phyloP scores from a whole-genome alignment of 2,113 vertebrate species.

The Prochilodus magdalenae region DNA sequence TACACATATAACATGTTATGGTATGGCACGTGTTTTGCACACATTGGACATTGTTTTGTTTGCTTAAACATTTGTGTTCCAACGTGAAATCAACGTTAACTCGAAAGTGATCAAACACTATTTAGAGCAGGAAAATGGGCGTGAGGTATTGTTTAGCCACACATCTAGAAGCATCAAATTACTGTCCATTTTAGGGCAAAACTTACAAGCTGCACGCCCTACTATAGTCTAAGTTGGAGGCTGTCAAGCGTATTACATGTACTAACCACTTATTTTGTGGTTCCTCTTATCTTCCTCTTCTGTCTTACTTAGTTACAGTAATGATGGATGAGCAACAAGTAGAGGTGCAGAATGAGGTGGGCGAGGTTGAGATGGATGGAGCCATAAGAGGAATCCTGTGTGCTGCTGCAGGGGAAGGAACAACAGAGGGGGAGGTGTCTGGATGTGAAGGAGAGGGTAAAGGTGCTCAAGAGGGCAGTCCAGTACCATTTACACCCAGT shows the following conservation, averaged over 20 bases:
- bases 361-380: constrained; percentile 44
- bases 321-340: constrained; percentile 57
- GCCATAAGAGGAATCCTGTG: constrained; percentile 50
- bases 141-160: neutral
- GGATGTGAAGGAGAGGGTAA: constrained; percentile 22
- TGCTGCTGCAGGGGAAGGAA: constrained; percentile 39
- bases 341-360: constrained; percentile 44
- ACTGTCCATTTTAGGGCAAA: neutral
- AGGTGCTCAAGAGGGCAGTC: constrained; percentile 12
- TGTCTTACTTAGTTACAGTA: constrained; percentile 54
- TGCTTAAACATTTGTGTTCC: too few relatives aligned
- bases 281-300: constrained; percentile 16
- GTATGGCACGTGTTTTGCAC: too few relatives aligned
- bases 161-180: neutral
- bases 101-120: too few relatives aligned
- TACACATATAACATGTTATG: too few relatives aligned
- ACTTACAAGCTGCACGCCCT: neutral
- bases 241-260: too few relatives aligned
- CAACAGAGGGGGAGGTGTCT: constrained; percentile 31
- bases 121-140: too few relatives aligned
- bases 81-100: too few relatives aligned
- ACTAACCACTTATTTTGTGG: neutral
- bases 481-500: neutral
- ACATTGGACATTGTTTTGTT: too few relatives aligned
- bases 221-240: too few relatives aligned